Conservation (phyloP, 2,797 vertebrate genomes). For the Loriculus beryllinus region DNA sequence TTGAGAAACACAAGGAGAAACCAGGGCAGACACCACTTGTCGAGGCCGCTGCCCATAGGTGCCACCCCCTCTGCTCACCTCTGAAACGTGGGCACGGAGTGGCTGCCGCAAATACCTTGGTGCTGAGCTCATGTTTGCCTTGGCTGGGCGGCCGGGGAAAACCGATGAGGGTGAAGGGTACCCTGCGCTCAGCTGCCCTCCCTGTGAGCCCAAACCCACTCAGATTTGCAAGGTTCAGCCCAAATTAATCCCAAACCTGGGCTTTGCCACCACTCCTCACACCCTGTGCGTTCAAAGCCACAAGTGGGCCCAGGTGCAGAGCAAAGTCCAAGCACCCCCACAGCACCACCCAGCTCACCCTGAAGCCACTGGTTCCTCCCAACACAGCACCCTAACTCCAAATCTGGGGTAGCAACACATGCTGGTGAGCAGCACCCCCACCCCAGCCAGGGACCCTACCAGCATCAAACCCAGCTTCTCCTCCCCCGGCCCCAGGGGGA, state of each 20-base stretch:
- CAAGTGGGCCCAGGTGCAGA: accelerated
- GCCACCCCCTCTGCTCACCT: neutral
- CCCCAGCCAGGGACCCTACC: accelerated
- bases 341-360: neutral
- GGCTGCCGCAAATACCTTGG: neutral
- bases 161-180: neutral
- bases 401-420: neutral
- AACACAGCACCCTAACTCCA: accelerated
- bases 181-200: neutral
- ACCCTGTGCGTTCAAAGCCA: neutral
- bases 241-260: neutral
- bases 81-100: neutral
- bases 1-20: neutral
- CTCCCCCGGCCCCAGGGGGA: accelerated
- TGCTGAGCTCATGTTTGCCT: conserved; percentile 52
- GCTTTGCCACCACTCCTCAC: neutral
- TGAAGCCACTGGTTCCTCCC: neutral
- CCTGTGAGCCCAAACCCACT: neutral
- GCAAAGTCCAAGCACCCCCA: neutral
- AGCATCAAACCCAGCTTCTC: accelerated
- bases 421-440: accelerated
- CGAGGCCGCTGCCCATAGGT: accelerated
- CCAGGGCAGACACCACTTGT: accelerated
- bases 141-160: neutral
- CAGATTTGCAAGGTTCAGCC: neutral